Base-by-base conservation (phyloP, 2,113 vertebrate genomes). In the Galemys pyrenaicus region DNA sequence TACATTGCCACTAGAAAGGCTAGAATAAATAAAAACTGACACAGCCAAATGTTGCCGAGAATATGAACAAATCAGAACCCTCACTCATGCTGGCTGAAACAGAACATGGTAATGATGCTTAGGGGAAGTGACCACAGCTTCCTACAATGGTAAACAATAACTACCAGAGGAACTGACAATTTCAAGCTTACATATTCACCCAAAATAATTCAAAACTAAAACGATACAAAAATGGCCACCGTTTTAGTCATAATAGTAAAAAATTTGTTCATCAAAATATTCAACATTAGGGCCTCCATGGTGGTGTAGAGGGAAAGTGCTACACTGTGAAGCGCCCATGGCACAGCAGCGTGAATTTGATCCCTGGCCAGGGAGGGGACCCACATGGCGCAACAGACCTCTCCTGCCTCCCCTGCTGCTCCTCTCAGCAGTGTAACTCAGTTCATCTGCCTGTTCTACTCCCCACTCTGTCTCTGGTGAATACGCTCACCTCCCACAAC, bases 141-240 rank as follows among this genome's bases (percentile, higher is more conserved):
- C 15, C 49, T 54, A 49, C n/a, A 12, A 83, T 58, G n/a, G 26
- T 83, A 79, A 90, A 81, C 9, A 62, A 26, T 13, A 88, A 8
- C 70, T 84, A 58, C 2, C 4, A 37, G 15, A 68, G 12, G 20
- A 88, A 12, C 7, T 35, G 71, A 39, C 5, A 67, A 85, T 51
- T 92, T 12, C 46, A 41, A 65, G n/a, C 68, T 83, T 75, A 39
- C 12, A 10, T n/a, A 73, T 83, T 41, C 46, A 20, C 13, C 13
- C n/a, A 85, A 92, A 77, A 93, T n/a, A 80, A 82, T 10, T 89
- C 24, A 83, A 80, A 89, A 85, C 26, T 32, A 46, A 81, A 94
- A 86, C 28, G 20, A 83, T 71, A 4, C 22, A 56, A 78, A 41
- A 46, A 84, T 65, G 58, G 4, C 64, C 17, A 4, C 37, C 75